phyloP scores from a whole-genome alignment of 2,113 vertebrate genomes.

The Brachyhypopomus occidentalis region DNA sequence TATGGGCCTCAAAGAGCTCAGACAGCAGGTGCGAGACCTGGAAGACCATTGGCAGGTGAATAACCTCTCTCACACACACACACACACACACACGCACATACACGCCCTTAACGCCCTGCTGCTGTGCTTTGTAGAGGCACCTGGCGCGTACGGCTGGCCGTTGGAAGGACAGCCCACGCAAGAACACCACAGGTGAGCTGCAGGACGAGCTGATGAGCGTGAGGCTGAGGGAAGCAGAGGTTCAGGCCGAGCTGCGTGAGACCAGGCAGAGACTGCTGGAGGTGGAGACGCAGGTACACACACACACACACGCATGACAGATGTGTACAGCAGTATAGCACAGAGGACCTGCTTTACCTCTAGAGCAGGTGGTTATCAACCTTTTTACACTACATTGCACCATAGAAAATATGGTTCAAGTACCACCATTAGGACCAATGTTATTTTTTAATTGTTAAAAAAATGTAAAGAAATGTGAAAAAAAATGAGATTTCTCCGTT shows the following conservation, averaged over 20 bases:
- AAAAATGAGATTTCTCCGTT: no score
- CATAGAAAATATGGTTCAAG: no score
- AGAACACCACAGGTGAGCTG: conserved; percentile 87
- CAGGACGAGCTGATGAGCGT: conserved; percentile 97
- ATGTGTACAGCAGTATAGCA: neutral
- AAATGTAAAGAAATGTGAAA: no score
- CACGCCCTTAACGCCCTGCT: neutral
- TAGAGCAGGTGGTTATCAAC: no score
- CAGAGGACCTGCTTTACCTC: neutral
- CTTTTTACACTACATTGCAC: no score
- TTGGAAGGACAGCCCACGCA: conserved; percentile 92
- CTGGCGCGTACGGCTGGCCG: conserved; percentile 88
- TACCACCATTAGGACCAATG: no score
- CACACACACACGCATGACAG: neutral
- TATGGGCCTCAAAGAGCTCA: conserved; percentile 89
- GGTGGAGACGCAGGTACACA: conserved; percentile 89
- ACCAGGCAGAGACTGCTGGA: conserved; percentile 92
- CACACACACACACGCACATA: neutral
- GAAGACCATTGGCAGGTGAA: conserved; percentile 98
- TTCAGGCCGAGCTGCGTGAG: conserved; percentile 89
- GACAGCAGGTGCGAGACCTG: conserved; percentile 90
- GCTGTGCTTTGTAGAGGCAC: conserved; percentile 78
- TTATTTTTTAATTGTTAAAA: no score
- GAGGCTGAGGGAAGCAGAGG: conserved; percentile 90
- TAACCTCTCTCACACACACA: neutral